phyloP scores from a whole-genome alignment of 2,888 invertebrate species.

The Laspeyria flexula region DNA sequence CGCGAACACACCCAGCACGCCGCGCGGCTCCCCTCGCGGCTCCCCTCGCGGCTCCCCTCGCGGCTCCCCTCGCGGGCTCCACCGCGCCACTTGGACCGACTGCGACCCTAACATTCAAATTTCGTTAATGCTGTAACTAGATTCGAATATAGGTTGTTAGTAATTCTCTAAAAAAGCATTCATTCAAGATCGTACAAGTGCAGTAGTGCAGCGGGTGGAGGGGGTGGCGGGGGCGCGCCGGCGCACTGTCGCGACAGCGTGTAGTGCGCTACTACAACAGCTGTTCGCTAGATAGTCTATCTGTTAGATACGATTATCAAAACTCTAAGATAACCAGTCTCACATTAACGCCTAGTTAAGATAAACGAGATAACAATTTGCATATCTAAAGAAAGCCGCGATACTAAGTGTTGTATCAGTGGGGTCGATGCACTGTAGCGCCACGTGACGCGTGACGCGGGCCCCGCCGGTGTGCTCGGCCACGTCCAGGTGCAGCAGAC shows the following conservation, averaged over 20 bases:
- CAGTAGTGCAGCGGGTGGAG: too few species aligned
- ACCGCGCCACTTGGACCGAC: too few species aligned
- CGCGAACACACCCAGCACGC: conserved; percentile 60
- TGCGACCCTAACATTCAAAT: too few species aligned
- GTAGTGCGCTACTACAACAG: conserved; percentile 42
- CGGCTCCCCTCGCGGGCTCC: conserved; percentile 35
- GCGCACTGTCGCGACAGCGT: conserved; percentile 1
- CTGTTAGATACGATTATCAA: conserved; percentile 80
- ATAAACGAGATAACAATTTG: conserved; percentile 84
- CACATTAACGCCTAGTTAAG: conserved; percentile 83
- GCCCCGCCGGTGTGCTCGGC: too few species aligned
- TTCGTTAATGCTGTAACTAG: too few species aligned
- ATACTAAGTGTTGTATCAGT: conserved; percentile 62
- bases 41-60: conserved; percentile 26
- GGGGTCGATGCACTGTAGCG: conserved; percentile 68
- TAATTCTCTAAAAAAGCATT: too few species aligned
- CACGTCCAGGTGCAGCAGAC: too few species aligned
- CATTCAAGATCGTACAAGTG: too few species aligned
- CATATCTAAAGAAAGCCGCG: conserved; percentile 75
- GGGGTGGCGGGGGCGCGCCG: background rate
- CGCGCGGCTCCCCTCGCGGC: conserved; percentile 22
- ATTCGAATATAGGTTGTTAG: too few species aligned
- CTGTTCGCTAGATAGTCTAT: conserved; percentile 73
- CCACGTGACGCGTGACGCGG: conserved; percentile 19
- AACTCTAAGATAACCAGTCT: conserved; percentile 77